phyloP scores from a whole-genome alignment of 2,113 vertebrate genomes.

The Acinonyx jubatus region DNA sequence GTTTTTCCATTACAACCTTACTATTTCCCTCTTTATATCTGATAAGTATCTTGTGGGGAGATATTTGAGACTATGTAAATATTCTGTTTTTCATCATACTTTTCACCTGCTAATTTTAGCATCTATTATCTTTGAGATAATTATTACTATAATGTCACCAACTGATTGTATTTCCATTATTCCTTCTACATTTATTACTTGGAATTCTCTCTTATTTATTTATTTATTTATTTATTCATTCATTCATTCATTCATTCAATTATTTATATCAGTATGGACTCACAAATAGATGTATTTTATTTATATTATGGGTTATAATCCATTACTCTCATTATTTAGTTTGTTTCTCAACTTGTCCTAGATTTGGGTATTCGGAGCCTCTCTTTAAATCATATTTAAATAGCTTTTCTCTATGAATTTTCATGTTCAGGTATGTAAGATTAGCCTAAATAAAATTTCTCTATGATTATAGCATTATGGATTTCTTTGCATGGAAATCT shows the following conservation, averaged over 20 bases:
- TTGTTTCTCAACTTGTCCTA: neutral
- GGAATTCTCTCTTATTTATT: neutral
- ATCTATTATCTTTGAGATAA: neutral
- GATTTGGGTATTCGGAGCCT: neutral
- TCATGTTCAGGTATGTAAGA: neutral
- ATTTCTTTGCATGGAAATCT: neutral
- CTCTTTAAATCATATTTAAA: neutral
- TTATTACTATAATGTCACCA: neutral
- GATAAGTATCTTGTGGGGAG: neutral
- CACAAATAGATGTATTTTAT: neutral
- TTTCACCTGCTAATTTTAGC: neutral
- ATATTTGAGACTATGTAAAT: neutral
- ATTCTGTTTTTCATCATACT: neutral
- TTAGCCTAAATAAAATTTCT: neutral
- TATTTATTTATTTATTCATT: neutral
- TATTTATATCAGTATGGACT: neutral
- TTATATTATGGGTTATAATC: neutral
- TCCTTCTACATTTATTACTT: neutral
- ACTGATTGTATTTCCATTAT: neutral
- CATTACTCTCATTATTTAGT: neutral
- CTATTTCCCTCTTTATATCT: neutral
- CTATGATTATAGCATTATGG: neutral
- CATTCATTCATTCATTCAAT: neutral
- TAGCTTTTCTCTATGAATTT: neutral
- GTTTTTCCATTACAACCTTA: neutral